phyloP scores from a whole-genome alignment of 2,888 invertebrate species.

The Lasioglossum lativentre region DNA sequence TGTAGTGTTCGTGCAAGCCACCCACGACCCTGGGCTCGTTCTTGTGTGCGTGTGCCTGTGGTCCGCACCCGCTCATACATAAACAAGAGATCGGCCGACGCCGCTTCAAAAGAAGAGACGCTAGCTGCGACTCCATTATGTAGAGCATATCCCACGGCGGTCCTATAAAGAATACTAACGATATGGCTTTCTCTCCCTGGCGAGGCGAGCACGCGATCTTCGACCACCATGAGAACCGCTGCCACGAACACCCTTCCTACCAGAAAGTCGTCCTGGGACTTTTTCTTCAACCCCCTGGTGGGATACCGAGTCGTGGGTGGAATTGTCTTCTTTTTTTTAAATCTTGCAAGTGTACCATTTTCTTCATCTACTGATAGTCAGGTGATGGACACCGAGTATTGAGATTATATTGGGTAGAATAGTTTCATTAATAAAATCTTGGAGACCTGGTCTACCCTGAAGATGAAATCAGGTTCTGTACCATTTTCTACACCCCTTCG shows the following conservation, averaged over 20 bases:
- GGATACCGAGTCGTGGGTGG: background rate
- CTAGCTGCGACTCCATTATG: constrained; percentile 84
- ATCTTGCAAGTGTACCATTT: background rate
- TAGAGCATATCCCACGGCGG: constrained; percentile 84
- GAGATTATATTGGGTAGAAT: too few relatives aligned
- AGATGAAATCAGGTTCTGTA: too few relatives aligned
- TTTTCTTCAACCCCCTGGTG: background rate
- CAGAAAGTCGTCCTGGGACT: background rate
- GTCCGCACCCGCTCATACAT: constrained; percentile 84
- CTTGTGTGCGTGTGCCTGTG: constrained; percentile 73
- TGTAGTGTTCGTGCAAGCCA: constrained; percentile 12
- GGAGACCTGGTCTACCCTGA: too few relatives aligned
- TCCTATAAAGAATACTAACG: constrained; percentile 84
- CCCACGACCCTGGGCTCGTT: constrained; percentile 29
- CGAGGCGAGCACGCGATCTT: constrained; percentile 51
- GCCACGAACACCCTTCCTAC: background rate
- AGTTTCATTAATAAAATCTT: too few relatives aligned
- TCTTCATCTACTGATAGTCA: too few relatives aligned
- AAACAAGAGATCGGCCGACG: constrained; percentile 84
- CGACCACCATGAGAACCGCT: constrained; percentile 49
- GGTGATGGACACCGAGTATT: too few relatives aligned
- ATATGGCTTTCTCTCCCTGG: constrained; percentile 80
- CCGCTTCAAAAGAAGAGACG: constrained; percentile 83
- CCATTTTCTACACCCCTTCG: too few relatives aligned
- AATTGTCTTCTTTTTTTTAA: background rate